phyloP scores from a whole-genome alignment of 2,797 vertebrate species.

The Mastacembelus armatus region DNA sequence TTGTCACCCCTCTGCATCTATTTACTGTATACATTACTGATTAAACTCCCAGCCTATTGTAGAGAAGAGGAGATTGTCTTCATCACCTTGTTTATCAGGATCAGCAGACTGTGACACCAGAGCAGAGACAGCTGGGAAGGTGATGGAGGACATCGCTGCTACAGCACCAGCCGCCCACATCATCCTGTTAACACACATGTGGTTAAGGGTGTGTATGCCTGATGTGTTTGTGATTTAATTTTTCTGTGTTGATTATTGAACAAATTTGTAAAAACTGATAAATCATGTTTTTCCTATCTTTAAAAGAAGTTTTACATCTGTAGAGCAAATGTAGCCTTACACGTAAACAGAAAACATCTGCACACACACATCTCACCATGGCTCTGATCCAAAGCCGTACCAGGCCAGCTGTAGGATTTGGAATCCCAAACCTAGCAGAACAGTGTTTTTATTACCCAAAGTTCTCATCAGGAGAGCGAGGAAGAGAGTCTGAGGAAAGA shows the following conservation, averaged over 20 bases:
- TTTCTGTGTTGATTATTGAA: too few species aligned
- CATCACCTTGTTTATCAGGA: constrained; percentile 89
- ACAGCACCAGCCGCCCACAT: constrained; percentile 93
- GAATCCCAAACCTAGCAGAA: constrained; percentile 93
- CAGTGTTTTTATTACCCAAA: constrained; percentile 95
- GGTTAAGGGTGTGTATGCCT: too few species aligned
- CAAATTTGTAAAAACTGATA: too few species aligned
- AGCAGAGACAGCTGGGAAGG: constrained; percentile 91
- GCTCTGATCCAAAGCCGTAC: constrained; percentile 94
- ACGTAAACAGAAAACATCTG: not conserved
- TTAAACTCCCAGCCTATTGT: not conserved
- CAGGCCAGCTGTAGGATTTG: constrained; percentile 93
- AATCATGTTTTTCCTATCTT: too few species aligned
- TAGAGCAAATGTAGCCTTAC: not conserved
- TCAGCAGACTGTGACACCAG: constrained; percentile 91
- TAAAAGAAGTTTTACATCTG: not conserved
- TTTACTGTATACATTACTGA: too few species aligned
- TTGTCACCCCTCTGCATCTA: too few species aligned
- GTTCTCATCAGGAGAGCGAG: constrained; percentile 93
- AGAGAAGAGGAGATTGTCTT: not conserved
- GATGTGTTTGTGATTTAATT: too few species aligned
- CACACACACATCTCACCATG: constrained; percentile 87
- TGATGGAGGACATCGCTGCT: constrained; percentile 93
- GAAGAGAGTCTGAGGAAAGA: constrained; percentile 86
- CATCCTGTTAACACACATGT: constrained; percentile 83